phyloP scores from a whole-genome alignment of 2,797 vertebrate genomes.

The Synaphobranchus kaupii region DNA sequence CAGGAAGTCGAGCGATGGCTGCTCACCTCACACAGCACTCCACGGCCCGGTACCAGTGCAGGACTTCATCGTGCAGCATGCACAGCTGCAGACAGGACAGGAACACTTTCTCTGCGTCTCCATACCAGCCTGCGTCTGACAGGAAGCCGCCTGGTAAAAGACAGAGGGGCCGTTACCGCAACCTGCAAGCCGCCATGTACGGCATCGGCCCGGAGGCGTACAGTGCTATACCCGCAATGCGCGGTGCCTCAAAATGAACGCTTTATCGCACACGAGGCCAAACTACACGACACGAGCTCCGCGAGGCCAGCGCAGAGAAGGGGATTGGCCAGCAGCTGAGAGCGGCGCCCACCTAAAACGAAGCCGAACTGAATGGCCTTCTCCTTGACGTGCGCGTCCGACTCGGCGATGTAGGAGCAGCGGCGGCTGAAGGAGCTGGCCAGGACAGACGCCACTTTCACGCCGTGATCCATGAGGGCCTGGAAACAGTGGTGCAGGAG shows the following conservation, averaged over 20 bases:
- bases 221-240: background rate
- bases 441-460: conserved; percentile 96
- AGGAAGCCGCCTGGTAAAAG: conserved; percentile 89
- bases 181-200: background rate
- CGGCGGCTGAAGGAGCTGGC: conserved; percentile 97
- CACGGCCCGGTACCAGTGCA: conserved; percentile 94
- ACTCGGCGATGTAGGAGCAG: conserved; percentile 97
- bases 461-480: conserved; percentile 98
- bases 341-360: conserved; percentile 83
- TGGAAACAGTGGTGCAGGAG: conserved; percentile 99
- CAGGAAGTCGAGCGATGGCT: background rate
- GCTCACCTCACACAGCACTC: conserved; percentile 95
- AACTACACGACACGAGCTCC: too few species aligned
- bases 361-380: conserved; percentile 99
- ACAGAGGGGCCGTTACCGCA: too few species aligned
- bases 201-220: background rate
- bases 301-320: too few species aligned
- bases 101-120: conserved; percentile 97
- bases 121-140: conserved; percentile 98
- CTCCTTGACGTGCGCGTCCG: conserved; percentile 93
- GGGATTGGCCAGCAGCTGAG: background rate
- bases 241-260: background rate
- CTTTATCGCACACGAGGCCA: background rate
- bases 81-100: conserved; percentile 96
- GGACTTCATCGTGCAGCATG: conserved; percentile 92